These are phyloP conservation scores for Agrotis puta DNA, from an alignment of 2,888 invertebrate species.

Conservation along the genomic window DNA sequence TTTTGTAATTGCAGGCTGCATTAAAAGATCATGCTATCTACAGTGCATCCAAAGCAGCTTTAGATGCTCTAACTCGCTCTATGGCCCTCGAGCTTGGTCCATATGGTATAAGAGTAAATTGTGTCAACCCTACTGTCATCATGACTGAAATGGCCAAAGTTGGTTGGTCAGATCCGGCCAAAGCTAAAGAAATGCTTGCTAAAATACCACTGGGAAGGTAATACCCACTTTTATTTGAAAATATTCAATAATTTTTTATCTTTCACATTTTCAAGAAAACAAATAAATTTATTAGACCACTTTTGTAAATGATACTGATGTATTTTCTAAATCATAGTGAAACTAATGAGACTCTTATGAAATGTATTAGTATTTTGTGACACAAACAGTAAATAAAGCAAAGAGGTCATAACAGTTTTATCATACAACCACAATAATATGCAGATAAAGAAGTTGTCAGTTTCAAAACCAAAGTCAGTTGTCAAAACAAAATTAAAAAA, in stretches of 20 bases:
- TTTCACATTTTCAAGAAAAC: not conserved
- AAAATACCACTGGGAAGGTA: constrained; percentile 97
- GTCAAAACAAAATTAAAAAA: not conserved
- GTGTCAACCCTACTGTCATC: constrained; percentile 98
- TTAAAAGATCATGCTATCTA: constrained; percentile 95
- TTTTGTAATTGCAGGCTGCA: constrained; percentile 88
- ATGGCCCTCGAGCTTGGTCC: constrained; percentile 97
- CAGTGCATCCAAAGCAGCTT: constrained; percentile 96
- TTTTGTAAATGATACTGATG: not conserved
- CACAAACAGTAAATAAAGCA: constrained; percentile 5
- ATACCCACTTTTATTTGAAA: constrained; percentile 20
- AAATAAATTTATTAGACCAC: not conserved
- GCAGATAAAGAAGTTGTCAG: constrained; percentile 33
- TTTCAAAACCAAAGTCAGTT: constrained; percentile 12
- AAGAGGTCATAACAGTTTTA: constrained; percentile 30
- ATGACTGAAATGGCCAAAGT: constrained; percentile 97
- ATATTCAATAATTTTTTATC: too few relatives aligned
- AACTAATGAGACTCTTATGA: not conserved
- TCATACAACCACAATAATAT: constrained; percentile 25
- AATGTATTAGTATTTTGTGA: constrained; percentile 1
- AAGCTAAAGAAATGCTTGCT: constrained; percentile 93
- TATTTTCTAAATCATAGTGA: not conserved
- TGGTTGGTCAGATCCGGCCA: constrained; percentile 96
- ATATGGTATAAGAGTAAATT: constrained; percentile 96
- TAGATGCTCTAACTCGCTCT: constrained; percentile 95